Conservation (phyloP, 2,888 invertebrate genomes). For the Coenonympha glycerion region DNA sequence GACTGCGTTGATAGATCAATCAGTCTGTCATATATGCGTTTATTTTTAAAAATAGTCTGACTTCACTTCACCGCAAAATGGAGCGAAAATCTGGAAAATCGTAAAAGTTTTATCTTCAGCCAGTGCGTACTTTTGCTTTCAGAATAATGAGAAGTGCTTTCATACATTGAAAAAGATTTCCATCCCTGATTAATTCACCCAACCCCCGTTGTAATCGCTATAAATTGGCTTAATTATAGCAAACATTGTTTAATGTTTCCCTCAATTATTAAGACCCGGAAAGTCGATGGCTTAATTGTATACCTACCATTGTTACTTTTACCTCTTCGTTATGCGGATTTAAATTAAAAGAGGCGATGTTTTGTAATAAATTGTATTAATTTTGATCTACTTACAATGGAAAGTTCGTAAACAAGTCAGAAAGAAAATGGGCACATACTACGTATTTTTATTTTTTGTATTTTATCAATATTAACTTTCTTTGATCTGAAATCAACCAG, state of each 20-base stretch:
- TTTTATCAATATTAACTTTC: too few species aligned
- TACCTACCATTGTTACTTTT: too few species aligned
- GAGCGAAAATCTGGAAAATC: conserved; percentile 17
- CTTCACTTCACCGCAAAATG: neutral
- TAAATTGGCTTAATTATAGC: conserved; percentile 18
- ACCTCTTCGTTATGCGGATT: too few species aligned
- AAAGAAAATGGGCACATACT: too few species aligned
- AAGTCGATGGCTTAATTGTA: conserved; percentile 4
- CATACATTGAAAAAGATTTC: conserved; percentile 14
- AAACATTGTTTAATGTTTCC: conserved; percentile 15
- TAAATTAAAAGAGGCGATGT: neutral
- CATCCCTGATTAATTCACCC: neutral
- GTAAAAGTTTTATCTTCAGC: conserved; percentile 21
- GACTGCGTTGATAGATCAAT: too few species aligned
- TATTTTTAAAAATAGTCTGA: too few species aligned
- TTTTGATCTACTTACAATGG: too few species aligned
- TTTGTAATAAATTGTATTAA: neutral
- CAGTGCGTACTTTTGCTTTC: conserved; percentile 13
- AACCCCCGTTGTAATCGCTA: conserved; percentile 1
- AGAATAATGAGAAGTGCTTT: conserved; percentile 18
- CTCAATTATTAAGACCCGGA: conserved; percentile 13
- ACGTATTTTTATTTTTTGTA: too few species aligned
- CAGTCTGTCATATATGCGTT: too few species aligned
- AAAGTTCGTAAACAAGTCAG: too few species aligned
- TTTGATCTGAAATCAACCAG: too few species aligned